Percentiles rank a stretch among this genome's conserved stretches.
phyloP scores from a whole-genome alignment of 2,113 vertebrate species.

The Campylomormyrus tamandua region DNA sequence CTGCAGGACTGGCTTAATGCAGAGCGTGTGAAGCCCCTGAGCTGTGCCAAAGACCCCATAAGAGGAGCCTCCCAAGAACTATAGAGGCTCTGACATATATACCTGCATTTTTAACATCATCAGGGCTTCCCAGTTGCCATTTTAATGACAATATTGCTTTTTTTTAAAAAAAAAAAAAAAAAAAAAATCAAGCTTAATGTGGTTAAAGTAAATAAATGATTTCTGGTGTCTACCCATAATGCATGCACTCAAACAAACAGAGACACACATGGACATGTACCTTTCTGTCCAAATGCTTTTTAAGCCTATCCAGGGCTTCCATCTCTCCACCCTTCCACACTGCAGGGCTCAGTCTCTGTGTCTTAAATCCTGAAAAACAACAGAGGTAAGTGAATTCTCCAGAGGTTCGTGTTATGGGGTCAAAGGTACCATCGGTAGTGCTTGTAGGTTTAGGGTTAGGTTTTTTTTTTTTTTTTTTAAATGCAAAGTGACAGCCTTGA shows the following conservation, averaged over 20 bases:
- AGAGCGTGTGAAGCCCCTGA: neutral
- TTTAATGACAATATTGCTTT: neutral
- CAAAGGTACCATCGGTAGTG: neutral
- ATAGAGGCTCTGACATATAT: neutral
- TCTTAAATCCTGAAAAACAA: constrained; percentile 37
- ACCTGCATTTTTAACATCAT: neutral
- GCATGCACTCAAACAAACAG: neutral
- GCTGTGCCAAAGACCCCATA: neutral
- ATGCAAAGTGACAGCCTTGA: neutral
- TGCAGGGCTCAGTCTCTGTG: constrained; percentile 22
- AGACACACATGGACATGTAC: neutral
- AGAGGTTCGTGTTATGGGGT: neutral
- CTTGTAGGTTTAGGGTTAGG: neutral
- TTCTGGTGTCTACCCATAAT: neutral
- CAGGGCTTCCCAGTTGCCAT: neutral
- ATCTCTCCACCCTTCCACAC: constrained; percentile 40
- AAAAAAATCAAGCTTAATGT: neutral
- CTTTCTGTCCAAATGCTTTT: constrained; percentile 33
- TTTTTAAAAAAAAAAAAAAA: neutral
- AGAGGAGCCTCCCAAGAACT: neutral
- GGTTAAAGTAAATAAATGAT: neutral
- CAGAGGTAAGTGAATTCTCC: neutral
- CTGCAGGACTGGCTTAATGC: neutral
- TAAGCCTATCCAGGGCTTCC: constrained; percentile 32
- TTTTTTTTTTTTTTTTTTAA: neutral